Conservation (phyloP, 2,888 invertebrate species). For the Tetanocera ferruginea region DNA sequence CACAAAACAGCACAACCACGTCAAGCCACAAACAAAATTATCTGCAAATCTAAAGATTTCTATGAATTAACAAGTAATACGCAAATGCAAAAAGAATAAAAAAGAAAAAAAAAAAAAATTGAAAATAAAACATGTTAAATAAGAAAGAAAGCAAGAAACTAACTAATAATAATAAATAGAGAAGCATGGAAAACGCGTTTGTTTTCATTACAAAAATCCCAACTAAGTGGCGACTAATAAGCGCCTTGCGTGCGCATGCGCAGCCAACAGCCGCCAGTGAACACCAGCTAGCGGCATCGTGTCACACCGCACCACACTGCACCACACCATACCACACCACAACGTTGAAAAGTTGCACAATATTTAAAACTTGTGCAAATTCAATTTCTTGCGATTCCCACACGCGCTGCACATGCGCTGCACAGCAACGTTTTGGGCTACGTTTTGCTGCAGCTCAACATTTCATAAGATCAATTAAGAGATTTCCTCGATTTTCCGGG, state of each 20-base stretch:
- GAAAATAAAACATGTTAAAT: not conserved
- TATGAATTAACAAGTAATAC: constrained; percentile 12
- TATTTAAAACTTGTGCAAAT: constrained; percentile 20
- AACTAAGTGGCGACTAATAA: constrained; percentile 23
- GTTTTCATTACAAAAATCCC: constrained; percentile 33
- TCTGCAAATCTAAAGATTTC: constrained; percentile 6
- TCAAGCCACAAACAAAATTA: constrained; percentile 21
- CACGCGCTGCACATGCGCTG: constrained; percentile 8
- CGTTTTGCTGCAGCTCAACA: constrained; percentile 1
- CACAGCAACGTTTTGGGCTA: not conserved
- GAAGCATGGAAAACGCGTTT: constrained; percentile 22
- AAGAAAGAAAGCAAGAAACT: not conserved
- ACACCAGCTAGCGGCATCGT: not conserved
- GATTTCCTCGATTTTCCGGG: constrained; percentile 36
- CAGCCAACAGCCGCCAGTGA: not conserved
- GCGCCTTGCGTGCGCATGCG: constrained; percentile 32
- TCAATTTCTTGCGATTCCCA: constrained; percentile 34
- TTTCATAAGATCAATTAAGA: constrained; percentile 37
- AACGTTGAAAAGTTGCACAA: constrained; percentile 19
- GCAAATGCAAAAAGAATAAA: not conserved
- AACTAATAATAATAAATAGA: constrained; percentile 6
- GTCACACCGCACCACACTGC: not conserved
- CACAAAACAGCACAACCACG: not conserved
- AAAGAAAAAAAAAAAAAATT: not conserved
- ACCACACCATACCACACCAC: too few species aligned